Base-by-base conservation (phyloP, 2,797 vertebrate species). In the Sebastes nivosus region DNA sequence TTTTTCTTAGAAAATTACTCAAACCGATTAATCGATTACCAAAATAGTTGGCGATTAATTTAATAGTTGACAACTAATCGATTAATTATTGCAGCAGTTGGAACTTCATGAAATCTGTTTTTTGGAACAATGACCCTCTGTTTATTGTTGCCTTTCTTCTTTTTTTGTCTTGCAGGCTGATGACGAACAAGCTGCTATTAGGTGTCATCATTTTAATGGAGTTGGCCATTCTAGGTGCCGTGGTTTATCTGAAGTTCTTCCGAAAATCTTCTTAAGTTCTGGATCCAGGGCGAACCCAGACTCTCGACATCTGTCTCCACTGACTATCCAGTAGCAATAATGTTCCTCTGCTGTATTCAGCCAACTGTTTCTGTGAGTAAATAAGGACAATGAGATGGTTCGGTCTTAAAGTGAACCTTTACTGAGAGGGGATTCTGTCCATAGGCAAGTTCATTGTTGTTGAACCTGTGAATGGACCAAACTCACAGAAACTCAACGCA, bases 241-340 rank as follows among this genome's bases (percentile, higher is more conserved):
- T 99, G 73, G 87, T 99, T 68, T 99, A 99, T 93, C 95, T 98
- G 77, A 99, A 97, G 91, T 99, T 99, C 95, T 99, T 99, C 80
- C 92, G 89, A n/a, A 88, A 72, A 84, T 38, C 36, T 38, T 38
- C 36, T 38, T n/a, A 46, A 18, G 65, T 68, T 71, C 46, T 70
- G 77, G 42, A 77, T 64, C 46, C 54, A 57, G 79, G 38, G 12
- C 69, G 59, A 75, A 64, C 38, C 54, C n/a, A 11, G 67, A 52
- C 50, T 77, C 25, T 61, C 22, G 32, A 12, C 60, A 4, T 27
- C 74, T 30, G 57, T 70, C 75, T 86, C 77, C 71, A 73, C 38
- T 13, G 52, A 75, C 72, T 76, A 1, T 82, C 54, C 76, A 59
- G 59, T 50, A 84, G 89, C 82, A 89, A 84, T 87, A 90, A 92